These are phyloP conservation scores for Phengaris arion DNA, from an alignment of 2,888 invertebrate species.

Conservation along the genomic window DNA sequence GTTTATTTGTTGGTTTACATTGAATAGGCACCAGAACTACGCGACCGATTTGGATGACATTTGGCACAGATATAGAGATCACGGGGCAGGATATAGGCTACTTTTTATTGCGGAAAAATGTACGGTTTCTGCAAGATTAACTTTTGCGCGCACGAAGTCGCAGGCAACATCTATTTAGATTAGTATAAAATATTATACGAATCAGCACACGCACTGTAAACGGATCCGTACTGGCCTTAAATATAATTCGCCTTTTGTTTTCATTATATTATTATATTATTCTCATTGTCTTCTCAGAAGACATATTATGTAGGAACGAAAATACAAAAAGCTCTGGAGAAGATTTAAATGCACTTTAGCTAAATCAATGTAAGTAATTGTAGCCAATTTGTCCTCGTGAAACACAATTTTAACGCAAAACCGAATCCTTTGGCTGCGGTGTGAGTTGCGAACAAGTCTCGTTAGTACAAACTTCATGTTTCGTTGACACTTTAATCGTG, in stretches of 20 bases:
- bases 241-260: not conserved
- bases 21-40: too few species aligned
- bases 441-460: conserved; percentile 8
- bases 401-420: not conserved
- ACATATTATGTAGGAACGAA: not conserved
- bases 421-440: not conserved
- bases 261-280: not conserved
- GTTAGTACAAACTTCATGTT: conserved; percentile 16
- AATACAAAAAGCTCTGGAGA: not conserved
- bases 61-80: too few species aligned
- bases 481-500: not conserved
- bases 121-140: too few species aligned
- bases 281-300: not conserved
- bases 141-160: too few species aligned
- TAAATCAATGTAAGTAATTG: not conserved
- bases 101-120: too few species aligned
- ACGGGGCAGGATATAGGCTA: too few species aligned
- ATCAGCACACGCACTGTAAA: not conserved
- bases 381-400: not conserved
- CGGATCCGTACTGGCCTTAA: not conserved
- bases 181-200: not conserved
- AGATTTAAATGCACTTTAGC: not conserved
- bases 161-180: too few species aligned
- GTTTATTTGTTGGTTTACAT: too few species aligned
- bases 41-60: too few species aligned